These are phyloP conservation scores for Hippocampus guttulatus DNA, from an alignment of 2,113 vertebrate genomes.

Conservation along the genomic window DNA sequence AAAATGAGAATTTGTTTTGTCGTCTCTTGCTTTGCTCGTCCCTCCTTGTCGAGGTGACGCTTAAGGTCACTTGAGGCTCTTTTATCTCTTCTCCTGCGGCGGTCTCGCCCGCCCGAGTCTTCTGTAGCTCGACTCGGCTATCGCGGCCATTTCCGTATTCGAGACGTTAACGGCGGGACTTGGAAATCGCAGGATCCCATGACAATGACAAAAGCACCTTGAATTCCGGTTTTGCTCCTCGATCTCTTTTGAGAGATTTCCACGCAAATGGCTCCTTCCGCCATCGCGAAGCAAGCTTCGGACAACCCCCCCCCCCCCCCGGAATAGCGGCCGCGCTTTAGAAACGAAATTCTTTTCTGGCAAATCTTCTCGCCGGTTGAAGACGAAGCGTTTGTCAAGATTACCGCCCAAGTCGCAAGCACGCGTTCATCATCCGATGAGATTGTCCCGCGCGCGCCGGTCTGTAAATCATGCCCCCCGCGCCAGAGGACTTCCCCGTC, in stretches of 20 bases:
- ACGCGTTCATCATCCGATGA: background rate
- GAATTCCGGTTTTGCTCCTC: too few relatives aligned
- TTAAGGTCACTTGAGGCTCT: background rate
- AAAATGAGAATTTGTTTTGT: background rate
- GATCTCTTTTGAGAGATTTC: too few relatives aligned
- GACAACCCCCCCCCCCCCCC: too few relatives aligned
- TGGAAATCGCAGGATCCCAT: background rate
- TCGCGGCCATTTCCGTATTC: background rate
- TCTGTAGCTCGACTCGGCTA: conserved; percentile 2
- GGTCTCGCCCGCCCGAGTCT: conserved; percentile 7
- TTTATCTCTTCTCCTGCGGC: conserved; percentile 14
- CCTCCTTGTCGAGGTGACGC: background rate
- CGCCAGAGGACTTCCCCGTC: conserved; percentile 28
- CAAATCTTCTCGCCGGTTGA: too few relatives aligned
- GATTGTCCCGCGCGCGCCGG: conserved; percentile 3
- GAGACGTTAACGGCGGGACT: background rate
- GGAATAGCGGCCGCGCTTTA: too few relatives aligned
- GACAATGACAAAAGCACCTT: background rate
- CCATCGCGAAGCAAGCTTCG: too few relatives aligned
- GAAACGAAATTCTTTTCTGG: too few relatives aligned
- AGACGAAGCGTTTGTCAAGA: too few relatives aligned
- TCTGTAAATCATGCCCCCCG: conserved; percentile 24
- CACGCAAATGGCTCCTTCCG: too few relatives aligned
- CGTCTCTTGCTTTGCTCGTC: background rate
- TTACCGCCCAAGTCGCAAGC: background rate